Base-by-base conservation (phyloP, 2,888 invertebrate species). In the Pristionchus entomophagus region DNA sequence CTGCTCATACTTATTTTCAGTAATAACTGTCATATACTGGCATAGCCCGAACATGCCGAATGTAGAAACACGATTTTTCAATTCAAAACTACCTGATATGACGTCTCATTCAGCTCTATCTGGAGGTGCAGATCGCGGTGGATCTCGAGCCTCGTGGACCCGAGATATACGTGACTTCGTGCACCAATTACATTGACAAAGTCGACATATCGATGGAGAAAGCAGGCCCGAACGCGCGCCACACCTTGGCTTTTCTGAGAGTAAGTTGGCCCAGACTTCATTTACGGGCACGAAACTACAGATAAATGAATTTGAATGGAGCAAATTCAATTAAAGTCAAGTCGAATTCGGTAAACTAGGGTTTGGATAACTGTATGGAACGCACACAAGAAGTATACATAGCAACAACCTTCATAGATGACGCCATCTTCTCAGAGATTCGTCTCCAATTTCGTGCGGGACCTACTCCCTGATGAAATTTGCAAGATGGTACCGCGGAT, bases 201-300 rank as follows among this genome's bases (percentile, higher is more conserved):
- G 89, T 91, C 19, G 92, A 92, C 84, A 91, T 90, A 6, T 91
- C 89, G 87, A 92, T 92, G 62, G 90, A 92, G 87, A 92, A 92
- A 83, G 92, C 92, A 78, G 65, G 65, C 22, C 1, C 35, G 10
- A 45, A 45, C 6, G 8, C 45, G 45, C 45, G 6, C 14, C 45
- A 6, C 14, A 10, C 45, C 45, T 45, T 14, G 14, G 14, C 8
- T 6, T 65, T 65, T 22, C 22, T 65, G 3, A 65, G 32, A 17
- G 59, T 59, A 8, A 4, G 56, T n/a, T 56, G n/a, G n/a, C n/a
- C 56, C 56, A 10, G 14, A 19, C 22, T 53, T 6, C 8, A 19
- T 53, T 53, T 53, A 14, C 3, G 14, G 19, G 8, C 3, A 19
- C 12, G 53, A 53, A 19, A 14, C 22, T 4, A 6, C 22, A 35